phyloP scores from a whole-genome alignment of 2,797 vertebrate genomes.

The Otolemur crassicaudatus region DNA sequence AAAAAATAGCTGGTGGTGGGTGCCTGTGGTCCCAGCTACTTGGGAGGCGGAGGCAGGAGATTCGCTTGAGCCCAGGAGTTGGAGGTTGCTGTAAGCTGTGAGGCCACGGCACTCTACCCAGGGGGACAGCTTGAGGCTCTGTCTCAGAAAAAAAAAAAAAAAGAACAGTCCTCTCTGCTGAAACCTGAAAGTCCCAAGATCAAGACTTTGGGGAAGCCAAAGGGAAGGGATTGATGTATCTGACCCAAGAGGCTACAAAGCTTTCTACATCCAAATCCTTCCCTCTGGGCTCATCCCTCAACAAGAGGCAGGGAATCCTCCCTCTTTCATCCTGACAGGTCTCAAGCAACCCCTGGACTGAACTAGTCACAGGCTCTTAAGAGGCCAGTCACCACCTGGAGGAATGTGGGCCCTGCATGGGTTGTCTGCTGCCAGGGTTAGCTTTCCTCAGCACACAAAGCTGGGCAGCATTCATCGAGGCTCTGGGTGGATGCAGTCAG shows the following conservation, averaged over 20 bases:
- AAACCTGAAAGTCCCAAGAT: not conserved
- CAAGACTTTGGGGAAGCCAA: not conserved
- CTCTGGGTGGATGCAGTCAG: not conserved
- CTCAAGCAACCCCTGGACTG: not conserved
- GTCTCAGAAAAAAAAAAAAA: too few relatives aligned
- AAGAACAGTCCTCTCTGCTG: not conserved
- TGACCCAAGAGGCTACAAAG: not conserved
- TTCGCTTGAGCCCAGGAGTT: too few relatives aligned
- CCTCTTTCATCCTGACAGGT: not conserved
- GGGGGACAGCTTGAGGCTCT: too few relatives aligned
- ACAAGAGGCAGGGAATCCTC: too few relatives aligned
- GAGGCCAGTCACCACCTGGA: rapidly evolving
- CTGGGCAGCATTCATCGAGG: not conserved
- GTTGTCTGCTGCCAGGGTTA: not conserved
- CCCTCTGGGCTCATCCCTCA: not conserved
- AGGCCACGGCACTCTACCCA: too few relatives aligned
- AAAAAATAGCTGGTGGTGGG: too few relatives aligned
- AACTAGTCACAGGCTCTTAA: not conserved
- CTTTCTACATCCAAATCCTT: not conserved
- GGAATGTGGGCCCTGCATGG: rapidly evolving
- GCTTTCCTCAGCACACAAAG: not conserved
- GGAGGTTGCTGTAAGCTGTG: too few relatives aligned
- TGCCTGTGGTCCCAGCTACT: too few relatives aligned
- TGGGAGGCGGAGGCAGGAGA: too few relatives aligned
- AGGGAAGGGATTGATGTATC: not conserved